These are phyloP conservation scores for Serripes groenlandicus DNA, from an alignment of 2,888 invertebrate species.

Conservation along the genomic window DNA sequence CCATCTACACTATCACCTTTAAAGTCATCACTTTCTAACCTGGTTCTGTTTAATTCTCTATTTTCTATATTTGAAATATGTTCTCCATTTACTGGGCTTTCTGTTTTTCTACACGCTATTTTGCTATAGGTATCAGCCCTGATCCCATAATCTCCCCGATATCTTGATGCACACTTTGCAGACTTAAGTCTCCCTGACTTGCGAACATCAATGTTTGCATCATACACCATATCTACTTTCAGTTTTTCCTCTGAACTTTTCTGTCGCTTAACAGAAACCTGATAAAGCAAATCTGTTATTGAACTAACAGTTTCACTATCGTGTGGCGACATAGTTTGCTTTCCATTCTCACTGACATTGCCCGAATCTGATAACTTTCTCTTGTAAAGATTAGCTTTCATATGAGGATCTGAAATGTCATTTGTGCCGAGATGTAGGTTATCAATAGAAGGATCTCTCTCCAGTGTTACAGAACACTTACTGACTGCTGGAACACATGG, in stretches of 20 bases:
- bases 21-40: neutral
- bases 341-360: neutral
- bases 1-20: constrained; percentile 9
- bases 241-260: constrained; percentile 17
- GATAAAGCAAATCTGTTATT: constrained; percentile 10
- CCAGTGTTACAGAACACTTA: constrained; percentile 50
- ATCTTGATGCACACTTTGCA: constrained; percentile 65
- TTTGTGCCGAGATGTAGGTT: constrained; percentile 7
- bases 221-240: constrained; percentile 50
- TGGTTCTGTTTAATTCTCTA: neutral
- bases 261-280: neutral
- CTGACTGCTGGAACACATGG: neutral
- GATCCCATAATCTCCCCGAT: constrained; percentile 64
- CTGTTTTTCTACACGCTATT: constrained; percentile 7
- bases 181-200: constrained; percentile 60
- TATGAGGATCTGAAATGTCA: neutral
- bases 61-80: neutral
- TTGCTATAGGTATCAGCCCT: constrained; percentile 53
- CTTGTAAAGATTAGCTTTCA: neutral
- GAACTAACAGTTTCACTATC: constrained; percentile 4
- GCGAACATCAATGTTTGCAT: constrained; percentile 49
- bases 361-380: neutral
- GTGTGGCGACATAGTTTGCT: neutral
- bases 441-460: constrained; percentile 50
- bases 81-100: neutral